Evolutionary conservation across 1,140 invertebrate genomes (phyloP), one percentile per base, ranked within the genome.

Genomic region (Neuroterus valhalla): DNA sequence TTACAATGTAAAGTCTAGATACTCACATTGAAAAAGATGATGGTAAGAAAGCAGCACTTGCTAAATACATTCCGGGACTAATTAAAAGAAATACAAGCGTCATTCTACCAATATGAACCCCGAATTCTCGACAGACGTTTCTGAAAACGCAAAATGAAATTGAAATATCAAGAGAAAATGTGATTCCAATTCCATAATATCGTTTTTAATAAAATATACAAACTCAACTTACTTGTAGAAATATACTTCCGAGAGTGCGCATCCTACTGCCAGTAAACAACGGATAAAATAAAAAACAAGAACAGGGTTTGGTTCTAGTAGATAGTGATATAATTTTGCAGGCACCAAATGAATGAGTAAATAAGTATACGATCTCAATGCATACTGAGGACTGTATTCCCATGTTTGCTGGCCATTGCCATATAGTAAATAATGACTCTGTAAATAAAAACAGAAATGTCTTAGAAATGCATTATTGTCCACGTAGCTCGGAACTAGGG

Each of bases 321-420:
- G 68, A 73, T 92, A 92, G 46, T 94, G 92, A 82, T 96, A 95
- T 8, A 98, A 89, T 89, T 94, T 95, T 4, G 94, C 95, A 67
- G 97, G 97, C 17, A 97, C 91, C n/a, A 95, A 94, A 91, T 98
- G 96, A 46, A 98, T 86, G 89, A 97, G 92, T 11, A 99, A 87
- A 83, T 98, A 98, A 50, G 95, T 94, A 89, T 99, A 99, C 0
- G 97, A 99, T 67, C 99, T 91, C 52, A 99, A 93, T 0, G 97
- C 97, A 91, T 96, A 99, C 74, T 93, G 90, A 17, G 98, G 98
- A 83, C 97, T 98, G 88, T 99, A 99, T 90, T 99, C 99, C 99
- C 98, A 99, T 66, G 99, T 99, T 91, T 99, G 98, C 79, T 99
- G 93, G 10, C 98, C 98, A 86, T 92, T 94, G 15, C 95, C 96